Evolutionary conservation across 2,888 invertebrate genomes (phyloP), one percentile per base, ranked within the genome.

Genomic region (Euphydryas editha): DNA sequence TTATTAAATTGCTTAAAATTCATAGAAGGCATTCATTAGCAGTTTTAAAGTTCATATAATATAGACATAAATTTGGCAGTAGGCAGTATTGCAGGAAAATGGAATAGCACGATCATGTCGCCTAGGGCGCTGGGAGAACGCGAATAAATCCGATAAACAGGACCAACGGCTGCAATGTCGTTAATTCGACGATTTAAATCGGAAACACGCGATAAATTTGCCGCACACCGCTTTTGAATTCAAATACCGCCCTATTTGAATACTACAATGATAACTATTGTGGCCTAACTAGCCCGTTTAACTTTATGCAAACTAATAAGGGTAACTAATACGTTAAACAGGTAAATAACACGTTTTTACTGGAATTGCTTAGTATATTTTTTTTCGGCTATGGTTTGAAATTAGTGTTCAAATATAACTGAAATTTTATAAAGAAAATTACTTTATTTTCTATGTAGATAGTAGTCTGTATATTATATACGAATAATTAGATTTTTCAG

Each of bases 101-200:
- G 61, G 66, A 66, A 64, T n/a, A n/a, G n/a, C 30, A 66, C 56
- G 63, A 20, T 20, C 58, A 58, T 54, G 62, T 66, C 60, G 62
- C 64, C 64, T 57, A 65, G 69, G 72, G 72, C 68, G 70, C 61
- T 69, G 61, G 68, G 73, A 71, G 68, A 17, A 69, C 61, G 73
- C 78, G 80, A 84, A 87, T 87, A 86, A 87, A 86, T 85, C 80
- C 82, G 77, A 75, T 77, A 82, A 85, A 86, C 80, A 84, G 79
- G 77, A 78, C 76, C 75, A 79, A 79, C 74, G 76, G 61, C 78
- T 76, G 81, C 85, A 80, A 81, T 81, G 86, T 84, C 87, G 90
- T 90, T 90, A 89, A 90, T 90, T 87, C 84, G 86, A 78, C 87
- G 88, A 88, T 90, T 90, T 86, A 86, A 89, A 90, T 90, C 88